Conservation (phyloP, 2,888 invertebrate species). For the Nesidiocoris tenuis region DNA sequence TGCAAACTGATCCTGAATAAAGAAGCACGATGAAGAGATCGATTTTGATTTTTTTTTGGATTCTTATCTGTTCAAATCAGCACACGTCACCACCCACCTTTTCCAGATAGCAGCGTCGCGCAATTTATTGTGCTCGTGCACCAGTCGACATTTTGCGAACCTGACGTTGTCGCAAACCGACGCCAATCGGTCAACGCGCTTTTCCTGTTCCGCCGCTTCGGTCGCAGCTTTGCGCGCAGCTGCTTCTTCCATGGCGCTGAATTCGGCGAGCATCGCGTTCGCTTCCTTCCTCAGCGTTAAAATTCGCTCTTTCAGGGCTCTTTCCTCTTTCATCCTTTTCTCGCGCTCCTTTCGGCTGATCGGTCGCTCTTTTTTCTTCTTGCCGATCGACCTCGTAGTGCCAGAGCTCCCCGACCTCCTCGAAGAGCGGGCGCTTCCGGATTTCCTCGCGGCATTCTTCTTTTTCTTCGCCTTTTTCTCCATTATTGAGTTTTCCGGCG, state of each 20-base stretch:
- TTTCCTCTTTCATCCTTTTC: constrained; percentile 17
- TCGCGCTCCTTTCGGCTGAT: constrained; percentile 8
- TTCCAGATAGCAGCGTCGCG: constrained; percentile 27
- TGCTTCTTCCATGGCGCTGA: constrained; percentile 16
- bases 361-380: constrained; percentile 7
- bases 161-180: constrained; percentile 1
- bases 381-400: not conserved
- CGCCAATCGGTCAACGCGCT: not conserved
- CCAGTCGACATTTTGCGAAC: constrained; percentile 11
- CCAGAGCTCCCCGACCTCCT: not conserved
- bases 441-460: not conserved
- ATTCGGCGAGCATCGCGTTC: constrained; percentile 9
- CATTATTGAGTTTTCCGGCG: no score
- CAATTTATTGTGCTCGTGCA: constrained; percentile 19
- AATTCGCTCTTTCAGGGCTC: constrained; percentile 10
- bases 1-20: no score
- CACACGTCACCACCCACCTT: no score
- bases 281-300: constrained; percentile 20
- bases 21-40: no score
- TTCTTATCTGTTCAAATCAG: no score
- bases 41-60: no score
- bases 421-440: not conserved
- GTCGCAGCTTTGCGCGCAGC: constrained; percentile 6
- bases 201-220: not conserved
- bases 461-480: not conserved